Percentiles rank a stretch among this genome's conserved stretches.
phyloP scores from a whole-genome alignment of 1,140 invertebrate species.

The Bombyx mori region ASM3026992v2 NC_085123.1:8328501-8329000 shows the following conservation, averaged over 20 bases:
- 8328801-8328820: conserved; percentile 72
- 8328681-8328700: conserved; percentile 2
- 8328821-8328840: conserved; percentile 75
- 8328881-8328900: conserved; percentile 66
- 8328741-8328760: conserved; percentile 69
- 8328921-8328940: background rate
- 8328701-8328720: conserved; percentile 21
- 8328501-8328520: conserved; percentile 65
- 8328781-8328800: conserved; percentile 79
- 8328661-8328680: conserved; percentile 7
- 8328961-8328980: too few relatives aligned
- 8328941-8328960: background rate
- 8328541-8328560: conserved; percentile 23
- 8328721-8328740: conserved; percentile 15
- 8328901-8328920: conserved; percentile 22
- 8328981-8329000: too few relatives aligned
- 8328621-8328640: background rate
- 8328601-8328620: too few relatives aligned
- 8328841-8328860: conserved; percentile 77
- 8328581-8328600: too few relatives aligned
- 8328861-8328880: conserved; percentile 72
- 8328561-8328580: background rate
- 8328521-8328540: conserved; percentile 60
- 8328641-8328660: conserved; percentile 13
- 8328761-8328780: conserved; percentile 73